Percentiles rank a stretch among this genome's conserved stretches.
Evolutionary conservation across 2,113 vertebrate species (phyloP).

Genomic region (Rattus rattus): DNA sequence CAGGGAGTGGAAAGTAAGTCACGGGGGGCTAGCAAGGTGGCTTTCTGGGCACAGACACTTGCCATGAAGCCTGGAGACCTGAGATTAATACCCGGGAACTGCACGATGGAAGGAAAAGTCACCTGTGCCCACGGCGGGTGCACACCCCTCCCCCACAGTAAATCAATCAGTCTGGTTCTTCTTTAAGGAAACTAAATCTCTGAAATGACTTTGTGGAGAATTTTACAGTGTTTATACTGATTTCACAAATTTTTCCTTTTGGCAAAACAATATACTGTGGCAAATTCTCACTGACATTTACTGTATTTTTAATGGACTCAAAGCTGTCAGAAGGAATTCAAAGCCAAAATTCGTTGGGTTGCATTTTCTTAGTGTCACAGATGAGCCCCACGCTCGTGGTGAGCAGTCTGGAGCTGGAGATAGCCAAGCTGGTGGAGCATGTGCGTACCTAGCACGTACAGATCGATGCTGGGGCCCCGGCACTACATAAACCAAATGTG

Average conservation of each 20-base stretch:
- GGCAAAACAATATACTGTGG: constrained; percentile 69
- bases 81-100: neutral
- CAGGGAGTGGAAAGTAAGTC: constrained; percentile 43
- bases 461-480: neutral
- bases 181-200: neutral
- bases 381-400: neutral
- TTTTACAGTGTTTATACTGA: constrained; percentile 70
- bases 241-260: constrained; percentile 75
- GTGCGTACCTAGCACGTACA: neutral
- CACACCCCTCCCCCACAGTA: neutral
- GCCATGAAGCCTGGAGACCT: too few species aligned
- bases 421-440: neutral
- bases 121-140: too few species aligned
- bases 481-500: neutral
- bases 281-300: constrained; percentile 73
- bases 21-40: neutral
- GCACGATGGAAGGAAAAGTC: neutral
- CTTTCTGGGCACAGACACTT: too few species aligned
- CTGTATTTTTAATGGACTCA: constrained; percentile 70
- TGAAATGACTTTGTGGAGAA: constrained; percentile 51
- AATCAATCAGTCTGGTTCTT: neutral
- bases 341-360: constrained; percentile 63
- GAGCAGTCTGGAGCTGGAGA: neutral
- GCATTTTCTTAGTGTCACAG: constrained; percentile 63
- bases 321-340: constrained; percentile 70